These are phyloP conservation scores for Luperina testacea DNA, from an alignment of 2,888 invertebrate species.

Conservation along the genomic window DNA sequence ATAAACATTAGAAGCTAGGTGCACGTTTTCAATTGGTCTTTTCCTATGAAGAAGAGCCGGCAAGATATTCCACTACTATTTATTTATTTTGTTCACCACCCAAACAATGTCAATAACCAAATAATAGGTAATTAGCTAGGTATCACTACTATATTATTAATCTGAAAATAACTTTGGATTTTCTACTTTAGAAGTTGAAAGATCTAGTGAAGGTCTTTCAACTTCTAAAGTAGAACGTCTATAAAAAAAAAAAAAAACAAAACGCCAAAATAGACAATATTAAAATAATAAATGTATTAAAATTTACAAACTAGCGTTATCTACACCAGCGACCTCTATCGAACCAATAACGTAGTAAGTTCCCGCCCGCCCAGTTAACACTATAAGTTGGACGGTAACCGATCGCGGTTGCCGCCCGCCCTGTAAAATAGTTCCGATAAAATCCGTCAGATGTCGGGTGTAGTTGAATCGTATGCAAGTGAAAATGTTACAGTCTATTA, in stretches of 20 bases:
- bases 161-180: too few relatives aligned
- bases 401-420: slow-evolving; percentile 40
- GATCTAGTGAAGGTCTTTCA: too few relatives aligned
- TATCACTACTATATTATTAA: neutral
- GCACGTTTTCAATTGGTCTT: too few relatives aligned
- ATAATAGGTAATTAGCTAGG: neutral
- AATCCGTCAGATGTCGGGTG: slow-evolving; percentile 53
- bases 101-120: neutral
- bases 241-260: too few relatives aligned
- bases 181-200: too few relatives aligned
- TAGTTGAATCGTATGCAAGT: neutral
- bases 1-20: too few relatives aligned
- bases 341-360: slow-evolving; percentile 4
- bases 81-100: neutral
- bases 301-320: neutral
- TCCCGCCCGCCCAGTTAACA: slow-evolving; percentile 50
- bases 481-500: neutral
- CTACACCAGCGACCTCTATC: slow-evolving; percentile 55
- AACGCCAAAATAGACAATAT: too few relatives aligned
- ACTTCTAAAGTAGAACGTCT: too few relatives aligned
- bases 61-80: neutral
- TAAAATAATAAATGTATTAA: too few relatives aligned
- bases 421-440: slow-evolving; percentile 32
- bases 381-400: slow-evolving; percentile 27
- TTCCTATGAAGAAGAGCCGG: too few relatives aligned